phyloP scores from a whole-genome alignment of 1,140 invertebrate genomes.

The Drosophila ironensis region DNA sequence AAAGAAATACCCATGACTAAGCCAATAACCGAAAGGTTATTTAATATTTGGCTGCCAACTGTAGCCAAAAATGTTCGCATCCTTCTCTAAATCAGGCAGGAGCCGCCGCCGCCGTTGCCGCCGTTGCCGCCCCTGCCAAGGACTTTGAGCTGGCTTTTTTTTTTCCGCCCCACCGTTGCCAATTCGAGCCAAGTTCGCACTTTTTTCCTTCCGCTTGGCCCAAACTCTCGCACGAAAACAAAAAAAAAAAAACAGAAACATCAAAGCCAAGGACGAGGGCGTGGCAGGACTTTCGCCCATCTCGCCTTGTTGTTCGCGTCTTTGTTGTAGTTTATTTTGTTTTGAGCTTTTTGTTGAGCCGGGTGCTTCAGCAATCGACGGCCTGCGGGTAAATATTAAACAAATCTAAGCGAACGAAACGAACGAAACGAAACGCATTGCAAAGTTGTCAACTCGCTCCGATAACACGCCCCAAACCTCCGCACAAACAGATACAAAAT shows the following conservation, averaged over 20 bases:
- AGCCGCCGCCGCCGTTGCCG: no score
- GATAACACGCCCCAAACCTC: conserved; percentile 68
- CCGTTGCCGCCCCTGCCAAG: no score
- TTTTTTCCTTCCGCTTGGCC: conserved; percentile 19
- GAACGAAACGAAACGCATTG: conserved; percentile 66
- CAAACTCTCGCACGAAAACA: background rate
- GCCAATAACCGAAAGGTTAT: conserved; percentile 79
- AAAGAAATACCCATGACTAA: conserved; percentile 53
- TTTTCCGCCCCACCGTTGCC: conserved; percentile 16
- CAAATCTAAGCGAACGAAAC: conserved; percentile 65
- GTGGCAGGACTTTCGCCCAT: conserved; percentile 25
- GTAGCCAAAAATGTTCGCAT: background rate
- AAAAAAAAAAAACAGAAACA: conserved; percentile 45
- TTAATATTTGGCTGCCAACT: conserved; percentile 69
- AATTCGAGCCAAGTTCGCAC: conserved; percentile 63
- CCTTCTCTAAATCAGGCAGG: background rate
- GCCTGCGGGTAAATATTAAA: conserved; percentile 73
- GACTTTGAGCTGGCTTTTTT: conserved; percentile 4
- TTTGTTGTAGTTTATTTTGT: conserved; percentile 20
- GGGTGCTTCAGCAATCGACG: conserved; percentile 40
- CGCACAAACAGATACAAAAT: no score
- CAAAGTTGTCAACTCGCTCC: conserved; percentile 74
- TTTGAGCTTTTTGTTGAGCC: conserved; percentile 36
- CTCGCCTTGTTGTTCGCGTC: background rate
- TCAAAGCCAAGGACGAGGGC: conserved; percentile 50